Conservation (phyloP, 1,140 invertebrate genomes). For the Trissolcus basalis region DNA sequence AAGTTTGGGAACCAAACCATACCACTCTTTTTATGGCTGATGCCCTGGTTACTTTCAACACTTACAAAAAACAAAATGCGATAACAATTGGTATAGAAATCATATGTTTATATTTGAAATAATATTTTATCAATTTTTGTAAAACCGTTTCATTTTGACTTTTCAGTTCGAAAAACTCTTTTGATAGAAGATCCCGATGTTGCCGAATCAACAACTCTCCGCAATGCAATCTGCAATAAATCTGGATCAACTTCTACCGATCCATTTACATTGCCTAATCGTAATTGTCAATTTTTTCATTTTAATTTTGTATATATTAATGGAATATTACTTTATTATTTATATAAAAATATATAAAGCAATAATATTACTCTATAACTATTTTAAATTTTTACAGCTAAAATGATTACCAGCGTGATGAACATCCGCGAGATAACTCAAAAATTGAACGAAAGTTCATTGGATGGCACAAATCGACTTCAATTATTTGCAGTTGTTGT, state of each 20-base stretch:
- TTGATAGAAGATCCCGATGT: conserved; percentile 74
- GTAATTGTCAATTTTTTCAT: conserved; percentile 54
- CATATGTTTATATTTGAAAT: too few relatives aligned
- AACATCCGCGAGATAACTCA: conserved; percentile 72
- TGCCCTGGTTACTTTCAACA: conserved; percentile 68
- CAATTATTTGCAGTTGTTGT: conserved; percentile 72
- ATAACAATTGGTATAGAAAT: conserved; percentile 69
- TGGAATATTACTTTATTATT: too few relatives aligned
- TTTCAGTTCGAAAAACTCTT: conserved; percentile 68
- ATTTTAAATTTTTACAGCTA: conserved; percentile 69
- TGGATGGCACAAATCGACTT: conserved; percentile 41
- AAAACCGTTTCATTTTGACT: too few relatives aligned
- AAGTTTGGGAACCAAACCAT: conserved; percentile 65
- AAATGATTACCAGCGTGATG: conserved; percentile 73
- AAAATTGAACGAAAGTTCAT: conserved; percentile 59
- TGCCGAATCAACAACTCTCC: conserved; percentile 64
- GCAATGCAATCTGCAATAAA: conserved; percentile 59
- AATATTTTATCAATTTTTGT: too few relatives aligned
- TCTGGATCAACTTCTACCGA: conserved; percentile 60
- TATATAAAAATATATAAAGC: too few relatives aligned
- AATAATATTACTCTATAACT: too few relatives aligned
- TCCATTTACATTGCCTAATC: conserved; percentile 69
- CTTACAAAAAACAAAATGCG: conserved; percentile 65
- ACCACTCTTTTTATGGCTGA: conserved; percentile 73
- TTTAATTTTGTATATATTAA: neutral